Evolutionary conservation across 2,888 invertebrate species (phyloP), one percentile per base, ranked within the genome.

Genomic region (Rhodophaea formosa): DNA sequence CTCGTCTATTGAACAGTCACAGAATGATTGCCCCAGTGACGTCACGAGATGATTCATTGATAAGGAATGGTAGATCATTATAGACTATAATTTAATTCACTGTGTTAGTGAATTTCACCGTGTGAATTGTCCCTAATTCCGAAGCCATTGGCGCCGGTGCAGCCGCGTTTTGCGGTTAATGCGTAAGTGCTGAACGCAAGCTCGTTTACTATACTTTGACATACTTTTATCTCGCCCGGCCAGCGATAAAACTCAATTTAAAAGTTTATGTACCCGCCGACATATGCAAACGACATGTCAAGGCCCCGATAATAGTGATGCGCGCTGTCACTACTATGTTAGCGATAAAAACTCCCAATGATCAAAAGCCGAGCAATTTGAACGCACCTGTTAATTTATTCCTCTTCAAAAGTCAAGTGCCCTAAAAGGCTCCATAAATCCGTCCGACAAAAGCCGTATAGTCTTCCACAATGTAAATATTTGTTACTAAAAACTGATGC

Each of bases 101-200:
- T 2, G 23, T 23, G 5, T 39, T 5, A 39, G 39, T n/a, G n/a
- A 3, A 39, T 1, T 39, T 39, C 10, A 15, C 29, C 15, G 30
- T 49, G 16, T 49, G 15, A 49, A 30, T 32, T 14, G 49, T 15
- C 49, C 49, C 49, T 49, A 49, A 49, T 49, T 7, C 49, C 12
- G 1, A 10, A 51, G 15, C 16, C 16, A 39, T 35, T 35, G 46
- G 70, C 68, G 60, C 60, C 54, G 45, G 29, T 16, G 45, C 61
- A 68, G 64, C 70, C 75, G 70, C 71, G 70, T 79, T 84, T 84
- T 81, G 85, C 82, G 84, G 86, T 85, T 85, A 82, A 84, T 79
- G 82, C 79, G 82, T 80, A 80, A 76, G 72, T 75, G 70, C 77
- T 75, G 70, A 66, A 67, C 70, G 70, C 80, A 78, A 80, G 76